Evolutionary conservation across 2,888 invertebrate genomes (phyloP).

Genomic region (Sialis lutaria): DNA sequence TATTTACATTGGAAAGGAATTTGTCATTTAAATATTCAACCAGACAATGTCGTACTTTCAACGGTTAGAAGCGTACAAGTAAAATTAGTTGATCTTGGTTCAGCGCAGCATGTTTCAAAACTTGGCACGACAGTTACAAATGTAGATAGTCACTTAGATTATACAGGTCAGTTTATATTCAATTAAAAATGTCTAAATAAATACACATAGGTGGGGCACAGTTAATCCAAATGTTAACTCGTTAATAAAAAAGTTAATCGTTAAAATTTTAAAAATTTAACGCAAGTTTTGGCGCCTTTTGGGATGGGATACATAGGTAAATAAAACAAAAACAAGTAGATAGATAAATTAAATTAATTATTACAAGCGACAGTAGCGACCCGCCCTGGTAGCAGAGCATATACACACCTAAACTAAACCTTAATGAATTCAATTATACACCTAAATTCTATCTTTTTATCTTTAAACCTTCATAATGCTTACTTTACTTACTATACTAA

Average conservation of each 20-base stretch:
- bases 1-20: slow-evolving; percentile 90
- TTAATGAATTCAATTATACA: too few species aligned
- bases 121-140: slow-evolving; percentile 54
- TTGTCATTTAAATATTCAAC: slow-evolving; percentile 79
- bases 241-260: not conserved
- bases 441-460: too few species aligned
- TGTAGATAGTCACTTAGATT: slow-evolving; percentile 52
- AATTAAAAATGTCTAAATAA: not conserved
- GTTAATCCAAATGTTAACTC: not conserved
- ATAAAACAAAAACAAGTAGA: too few species aligned
- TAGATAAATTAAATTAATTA: not conserved
- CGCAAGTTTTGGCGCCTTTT: too few species aligned
- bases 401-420: too few species aligned
- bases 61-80: slow-evolving; percentile 69
- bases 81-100: slow-evolving; percentile 85
- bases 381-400: too few species aligned
- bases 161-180: slow-evolving; percentile 31
- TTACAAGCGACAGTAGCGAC: not conserved
- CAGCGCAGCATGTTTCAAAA: slow-evolving; percentile 65
- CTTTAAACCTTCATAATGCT: too few species aligned
- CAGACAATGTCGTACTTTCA: slow-evolving; percentile 88
- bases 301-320: too few species aligned
- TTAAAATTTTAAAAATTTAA: too few species aligned
- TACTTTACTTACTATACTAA: too few species aligned
- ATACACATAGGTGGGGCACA: not conserved